A percentile compares a stretch with the other conserved stretches of the same genome.
Evolutionary conservation across 2,888 invertebrate species (phyloP).

Genomic region (Xanthorhoe spadicearia): DNA sequence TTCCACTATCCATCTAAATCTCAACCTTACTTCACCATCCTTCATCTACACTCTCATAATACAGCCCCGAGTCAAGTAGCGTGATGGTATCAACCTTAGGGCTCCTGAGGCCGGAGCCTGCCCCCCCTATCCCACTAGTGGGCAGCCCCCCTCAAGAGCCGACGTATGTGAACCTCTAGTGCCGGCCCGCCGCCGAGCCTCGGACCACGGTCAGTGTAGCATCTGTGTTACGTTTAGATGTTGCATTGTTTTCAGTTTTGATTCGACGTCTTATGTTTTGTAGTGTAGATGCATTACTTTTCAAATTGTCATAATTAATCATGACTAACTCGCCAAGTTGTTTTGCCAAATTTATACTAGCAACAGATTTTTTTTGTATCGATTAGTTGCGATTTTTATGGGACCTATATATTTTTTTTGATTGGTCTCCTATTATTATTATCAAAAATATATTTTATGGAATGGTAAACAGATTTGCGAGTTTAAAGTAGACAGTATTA

Average conservation of each 20-base stretch:
- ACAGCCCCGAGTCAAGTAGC: conserved; percentile 85
- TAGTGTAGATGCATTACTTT: neutral
- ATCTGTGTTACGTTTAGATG: conserved; percentile 34
- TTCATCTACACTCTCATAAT: conserved; percentile 21
- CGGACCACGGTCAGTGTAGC: conserved; percentile 71
- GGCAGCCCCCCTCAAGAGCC: conserved; percentile 92
- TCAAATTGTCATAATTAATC: neutral
- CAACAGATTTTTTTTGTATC: neutral
- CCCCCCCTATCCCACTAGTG: conserved; percentile 77
- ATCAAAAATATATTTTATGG: neutral
- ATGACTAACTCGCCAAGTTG: neutral
- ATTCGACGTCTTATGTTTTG: conserved; percentile 20
- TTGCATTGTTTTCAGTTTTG: conserved; percentile 1
- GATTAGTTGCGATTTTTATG: neutral
- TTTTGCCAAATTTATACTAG: neutral
- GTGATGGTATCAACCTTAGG: conserved; percentile 82
- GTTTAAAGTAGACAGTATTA: conserved; percentile 1
- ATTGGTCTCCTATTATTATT: neutral
- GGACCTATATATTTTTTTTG: neutral
- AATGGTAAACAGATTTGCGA: neutral
- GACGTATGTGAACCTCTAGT: conserved; percentile 97
- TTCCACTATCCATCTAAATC: conserved; percentile 1
- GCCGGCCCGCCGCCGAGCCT: conserved; percentile 78
- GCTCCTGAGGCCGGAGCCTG: conserved; percentile 83
- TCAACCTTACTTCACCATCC: neutral